Percentiles rank a stretch among this genome's conserved stretches.
These are phyloP conservation scores for Tachycineta bicolor DNA, from an alignment of 2,113 vertebrate genomes.

Conservation along the genomic window DNA sequence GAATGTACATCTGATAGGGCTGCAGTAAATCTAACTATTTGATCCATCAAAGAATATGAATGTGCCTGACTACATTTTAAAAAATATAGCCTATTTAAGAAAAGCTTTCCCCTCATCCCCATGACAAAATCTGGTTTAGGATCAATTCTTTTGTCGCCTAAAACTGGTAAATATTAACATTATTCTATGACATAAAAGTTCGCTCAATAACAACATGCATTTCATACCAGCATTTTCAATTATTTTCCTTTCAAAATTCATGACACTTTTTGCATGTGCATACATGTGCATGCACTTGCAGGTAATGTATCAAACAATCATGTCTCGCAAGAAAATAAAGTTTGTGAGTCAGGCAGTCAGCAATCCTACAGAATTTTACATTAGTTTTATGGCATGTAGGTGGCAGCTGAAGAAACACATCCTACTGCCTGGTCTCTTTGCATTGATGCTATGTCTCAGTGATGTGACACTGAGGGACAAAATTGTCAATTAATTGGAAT, in stretches of 20 bases:
- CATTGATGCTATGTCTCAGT: neutral
- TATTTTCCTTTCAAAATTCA: neutral
- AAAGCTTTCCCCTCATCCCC: neutral
- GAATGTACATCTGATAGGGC: neutral
- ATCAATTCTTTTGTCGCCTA: neutral
- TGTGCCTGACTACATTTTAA: neutral
- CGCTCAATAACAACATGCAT: neutral
- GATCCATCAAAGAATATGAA: neutral
- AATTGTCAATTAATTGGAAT: neutral
- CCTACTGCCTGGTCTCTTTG: neutral
- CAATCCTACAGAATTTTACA: neutral
- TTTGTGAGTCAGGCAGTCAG: neutral
- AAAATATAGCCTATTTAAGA: neutral
- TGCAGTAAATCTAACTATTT: neutral
- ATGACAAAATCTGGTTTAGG: neutral
- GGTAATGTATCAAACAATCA: neutral
- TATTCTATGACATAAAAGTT: neutral
- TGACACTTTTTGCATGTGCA: neutral
- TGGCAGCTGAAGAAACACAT: neutral
- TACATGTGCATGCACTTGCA: neutral
- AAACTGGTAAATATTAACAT: neutral
- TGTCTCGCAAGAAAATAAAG: neutral
- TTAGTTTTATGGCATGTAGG: neutral
- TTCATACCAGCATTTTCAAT: neutral
- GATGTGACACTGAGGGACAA: neutral